Evolutionary conservation across 92 coral and sea anemone genomes (phyloP), one percentile per base, ranked within the genome.

Genomic region (Scolanthus callimorphus): DNA sequence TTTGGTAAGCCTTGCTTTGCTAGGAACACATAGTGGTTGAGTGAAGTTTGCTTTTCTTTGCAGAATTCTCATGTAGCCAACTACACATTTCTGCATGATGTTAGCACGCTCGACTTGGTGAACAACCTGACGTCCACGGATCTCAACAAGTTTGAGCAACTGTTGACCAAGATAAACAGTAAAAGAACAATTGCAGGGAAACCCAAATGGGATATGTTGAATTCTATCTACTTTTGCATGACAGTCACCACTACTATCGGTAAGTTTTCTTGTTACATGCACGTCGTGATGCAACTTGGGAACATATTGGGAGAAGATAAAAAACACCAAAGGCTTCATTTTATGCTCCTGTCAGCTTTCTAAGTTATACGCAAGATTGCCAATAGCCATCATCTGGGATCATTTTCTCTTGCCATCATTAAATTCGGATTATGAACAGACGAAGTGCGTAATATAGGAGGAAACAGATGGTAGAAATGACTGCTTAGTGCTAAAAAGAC

Each of bases 231-330:
- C 57, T 87, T 87, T 56, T 87, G 95, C 26, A 69, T 87, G 83
- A 87, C 95, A 2, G 95, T 87, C 11, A 80, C 89, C 0, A 87
- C 95, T 25, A 87, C 95, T 2, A 87, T 87, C 43, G 95, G 95
- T 86, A 28, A 62, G 84, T 53, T n/a, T n/a, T n/a, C n/a, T n/a
- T n/a, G 15, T 11, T n/a, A 6, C 41, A 8, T 8, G 17, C 20
- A 9, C 25, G 43, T 15, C 43, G 6, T 6, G 43, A 34, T n/a
- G n/a, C n/a, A n/a, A n/a, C n/a, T n/a, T n/a, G n/a, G n/a, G n/a
- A n/a, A n/a, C n/a, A n/a, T n/a, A n/a, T n/a, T n/a, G n/a, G n/a
- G n/a, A n/a, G n/a, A n/a, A n/a, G n/a, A n/a, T n/a, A n/a, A n/a
- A n/a, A n/a, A n/a, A n/a, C n/a, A n/a, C n/a, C n/a, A n/a, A n/a